Evolutionary conservation across 2,888 invertebrate species (phyloP).

Genomic region (Morinoia aosen): DNA sequence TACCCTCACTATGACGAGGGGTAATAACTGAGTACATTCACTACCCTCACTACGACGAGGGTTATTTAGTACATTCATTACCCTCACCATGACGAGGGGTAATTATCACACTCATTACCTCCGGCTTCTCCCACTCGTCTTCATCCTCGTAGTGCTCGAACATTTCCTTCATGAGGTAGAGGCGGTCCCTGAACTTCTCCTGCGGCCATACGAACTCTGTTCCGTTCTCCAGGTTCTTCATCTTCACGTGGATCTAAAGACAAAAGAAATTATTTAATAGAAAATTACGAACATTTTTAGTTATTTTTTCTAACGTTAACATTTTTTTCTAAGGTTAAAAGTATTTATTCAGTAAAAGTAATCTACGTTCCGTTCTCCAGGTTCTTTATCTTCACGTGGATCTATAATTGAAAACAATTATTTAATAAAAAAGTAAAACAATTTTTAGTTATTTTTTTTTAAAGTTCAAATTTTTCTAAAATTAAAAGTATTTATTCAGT

Average conservation of each 20-base stretch:
- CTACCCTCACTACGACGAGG: no score
- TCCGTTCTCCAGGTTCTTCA: conserved; percentile 73
- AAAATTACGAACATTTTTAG: neutral
- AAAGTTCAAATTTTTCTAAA: no score
- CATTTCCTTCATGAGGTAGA: conserved; percentile 76
- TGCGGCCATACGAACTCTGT: conserved; percentile 75
- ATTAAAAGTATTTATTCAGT: no score
- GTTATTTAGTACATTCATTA: no score
- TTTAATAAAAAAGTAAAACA: neutral
- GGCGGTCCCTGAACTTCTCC: conserved; percentile 74
- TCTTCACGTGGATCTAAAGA: conserved; percentile 72
- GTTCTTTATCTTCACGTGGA: no score
- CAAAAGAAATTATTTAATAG: neutral
- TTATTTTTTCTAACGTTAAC: neutral
- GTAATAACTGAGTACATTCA: no score
- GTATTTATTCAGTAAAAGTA: no score
- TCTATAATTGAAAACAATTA: neutral
- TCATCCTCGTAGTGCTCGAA: conserved; percentile 74
- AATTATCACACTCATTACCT: conserved; percentile 69
- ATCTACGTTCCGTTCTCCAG: no score
- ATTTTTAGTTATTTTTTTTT: no score
- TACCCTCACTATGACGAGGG: no score
- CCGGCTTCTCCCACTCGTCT: conserved; percentile 73
- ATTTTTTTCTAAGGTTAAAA: no score
- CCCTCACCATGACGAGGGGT: no score